Evolutionary conservation across 2,888 invertebrate genomes (phyloP), one percentile per base, ranked within the genome.

Genomic region (Sylvicola fuscatus): DNA sequence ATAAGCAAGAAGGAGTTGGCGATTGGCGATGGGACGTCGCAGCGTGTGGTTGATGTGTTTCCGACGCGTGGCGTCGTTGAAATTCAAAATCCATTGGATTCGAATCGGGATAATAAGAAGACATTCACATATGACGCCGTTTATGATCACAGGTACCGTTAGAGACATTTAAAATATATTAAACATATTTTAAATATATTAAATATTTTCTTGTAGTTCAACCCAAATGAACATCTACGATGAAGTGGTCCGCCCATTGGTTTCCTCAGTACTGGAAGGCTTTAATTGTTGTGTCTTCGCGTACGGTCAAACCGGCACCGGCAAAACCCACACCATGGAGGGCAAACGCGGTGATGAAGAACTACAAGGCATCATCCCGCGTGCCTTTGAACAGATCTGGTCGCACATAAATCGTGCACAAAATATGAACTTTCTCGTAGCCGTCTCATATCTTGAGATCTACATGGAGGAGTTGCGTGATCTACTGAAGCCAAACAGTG

Each of bases 271-370:
- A 4, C 68, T 98, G 41, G 82, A 87, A 52, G 98, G 98, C 2
- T 99, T 95, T 61, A 98, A 98, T 61, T 95, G 97, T 11, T 98
- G 97, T 47, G 93, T 98, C 45, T 97, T 98, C 65, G 98, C 97
- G 2, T 98, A 98, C 58, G 98, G 97, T 0, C 98, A 98, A 63
- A 98, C 98, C 0, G 97, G 97, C 41, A 95, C 97, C 1, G 97
- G 95, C 6, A 72, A 72, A 49, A 72, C 72, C 1, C 71, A 65
- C 44, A 72, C 72, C 10, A 72, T 72, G 72, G 72, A 72, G 62
- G 81, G 83, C 14, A 58, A 66, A 2, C 65, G 70, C 34, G 31
- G 1, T 62, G 64, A 47, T 12, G 31, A 35, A 31, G 32, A 38
- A 10, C 13, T 35, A 1, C 68, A 75, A 49, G 95, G 95, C 37